Conservation (phyloP, 2,888 invertebrate species). For the Aporophyla lueneburgensis region DNA sequence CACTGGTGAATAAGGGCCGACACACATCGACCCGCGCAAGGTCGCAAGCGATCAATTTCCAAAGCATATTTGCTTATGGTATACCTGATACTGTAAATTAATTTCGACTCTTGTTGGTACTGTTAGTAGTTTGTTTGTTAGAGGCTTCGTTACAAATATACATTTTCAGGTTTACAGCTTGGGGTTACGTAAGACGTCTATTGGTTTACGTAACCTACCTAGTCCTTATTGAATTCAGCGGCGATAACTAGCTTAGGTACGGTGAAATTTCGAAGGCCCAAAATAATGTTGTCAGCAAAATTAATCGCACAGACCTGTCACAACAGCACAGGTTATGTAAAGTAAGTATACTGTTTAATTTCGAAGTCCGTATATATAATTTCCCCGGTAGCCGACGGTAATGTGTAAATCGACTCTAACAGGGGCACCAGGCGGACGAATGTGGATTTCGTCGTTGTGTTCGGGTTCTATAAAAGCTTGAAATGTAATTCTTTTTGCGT, state of each 20-base stretch:
- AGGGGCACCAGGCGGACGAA: conserved; percentile 23
- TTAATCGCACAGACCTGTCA: conserved; percentile 22
- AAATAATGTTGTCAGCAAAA: conserved; percentile 36
- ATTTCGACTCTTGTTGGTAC: conserved; percentile 45
- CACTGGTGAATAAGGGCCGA: conserved; percentile 46
- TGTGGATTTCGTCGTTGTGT: conserved; percentile 51
- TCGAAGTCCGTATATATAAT: conserved; percentile 53
- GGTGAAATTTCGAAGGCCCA: background rate
- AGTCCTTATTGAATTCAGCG: conserved; percentile 23
- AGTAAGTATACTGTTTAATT: conserved; percentile 44
- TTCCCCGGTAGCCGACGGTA: conserved; percentile 43
- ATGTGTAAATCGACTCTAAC: conserved; percentile 58
- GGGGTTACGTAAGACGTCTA: conserved; percentile 36
- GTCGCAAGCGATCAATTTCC: conserved; percentile 54
- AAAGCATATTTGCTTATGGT: conserved; percentile 51
- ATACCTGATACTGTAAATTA: conserved; percentile 55
- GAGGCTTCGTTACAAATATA: conserved; percentile 7
- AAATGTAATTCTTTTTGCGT: conserved; percentile 52
- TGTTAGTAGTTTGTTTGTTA: conserved; percentile 34
- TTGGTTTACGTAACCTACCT: conserved; percentile 18
- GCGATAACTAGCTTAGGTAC: background rate
- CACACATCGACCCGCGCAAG: conserved; percentile 34
- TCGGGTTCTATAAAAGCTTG: conserved; percentile 48
- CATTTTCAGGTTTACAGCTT: conserved; percentile 8
- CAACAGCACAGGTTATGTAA: conserved; percentile 40